These are phyloP conservation scores for Caenorhabditis sinica DNA, from an alignment of 2,888 invertebrate genomes.

Conservation along the genomic window DNA sequence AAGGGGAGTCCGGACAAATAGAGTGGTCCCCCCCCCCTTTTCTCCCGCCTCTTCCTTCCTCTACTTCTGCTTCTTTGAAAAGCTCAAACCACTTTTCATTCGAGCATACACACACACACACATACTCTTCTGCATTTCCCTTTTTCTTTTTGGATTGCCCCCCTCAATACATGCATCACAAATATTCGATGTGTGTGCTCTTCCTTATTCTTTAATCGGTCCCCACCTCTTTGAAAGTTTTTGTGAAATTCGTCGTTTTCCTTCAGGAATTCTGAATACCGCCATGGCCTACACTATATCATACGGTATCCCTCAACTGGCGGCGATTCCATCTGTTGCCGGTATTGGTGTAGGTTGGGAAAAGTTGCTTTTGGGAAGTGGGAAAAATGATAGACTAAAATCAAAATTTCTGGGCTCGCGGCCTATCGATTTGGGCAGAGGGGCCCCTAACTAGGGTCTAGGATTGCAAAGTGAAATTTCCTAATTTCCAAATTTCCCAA, in stretches of 20 bases:
- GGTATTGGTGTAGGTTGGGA: conserved; percentile 59
- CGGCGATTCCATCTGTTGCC: conserved; percentile 61
- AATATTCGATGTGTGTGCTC: conserved; percentile 41
- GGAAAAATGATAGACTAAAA: neutral
- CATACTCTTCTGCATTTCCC: neutral
- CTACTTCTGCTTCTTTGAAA: conserved; percentile 42
- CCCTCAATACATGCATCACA: neutral
- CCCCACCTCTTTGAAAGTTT: neutral
- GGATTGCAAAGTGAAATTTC: neutral
- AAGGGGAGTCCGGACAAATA: conserved; percentile 10
- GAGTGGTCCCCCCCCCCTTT: conserved; percentile 37
- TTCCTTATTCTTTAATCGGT: conserved; percentile 57
- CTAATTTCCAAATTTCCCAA: neutral
- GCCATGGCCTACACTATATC: conserved; percentile 60
- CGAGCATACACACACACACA: conserved; percentile 39
- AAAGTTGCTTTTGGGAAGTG: too few species aligned
- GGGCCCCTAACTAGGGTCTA: neutral
- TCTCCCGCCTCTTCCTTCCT: conserved; percentile 30
- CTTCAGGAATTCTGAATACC: neutral
- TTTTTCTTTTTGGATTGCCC: neutral
- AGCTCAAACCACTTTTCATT: conserved; percentile 65
- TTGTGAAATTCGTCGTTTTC: too few species aligned
- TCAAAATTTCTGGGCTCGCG: neutral
- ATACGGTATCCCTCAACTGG: conserved; percentile 58
- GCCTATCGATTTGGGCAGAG: too few species aligned